Conservation (phyloP, 2,797 vertebrate species). For the Anabacerthia variegaticeps region DNA sequence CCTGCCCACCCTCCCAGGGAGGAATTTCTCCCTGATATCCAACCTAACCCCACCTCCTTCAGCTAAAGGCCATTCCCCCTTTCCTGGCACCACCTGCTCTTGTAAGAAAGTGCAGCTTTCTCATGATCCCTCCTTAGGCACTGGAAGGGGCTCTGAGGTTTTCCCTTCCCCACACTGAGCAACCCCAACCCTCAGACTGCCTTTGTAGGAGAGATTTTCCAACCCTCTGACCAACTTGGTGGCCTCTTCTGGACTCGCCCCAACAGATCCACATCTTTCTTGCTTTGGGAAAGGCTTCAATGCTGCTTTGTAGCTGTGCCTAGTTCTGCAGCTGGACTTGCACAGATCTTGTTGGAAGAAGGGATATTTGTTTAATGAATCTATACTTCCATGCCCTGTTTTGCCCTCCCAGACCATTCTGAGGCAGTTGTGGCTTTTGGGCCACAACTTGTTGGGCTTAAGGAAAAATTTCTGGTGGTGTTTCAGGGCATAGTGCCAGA, state of each 20-base stretch:
- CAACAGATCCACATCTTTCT: neutral
- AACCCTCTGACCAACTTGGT: neutral
- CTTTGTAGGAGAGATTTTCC: neutral
- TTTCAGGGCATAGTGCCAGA: neutral
- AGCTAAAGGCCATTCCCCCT: neutral
- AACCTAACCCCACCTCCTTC: neutral
- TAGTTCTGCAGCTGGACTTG: neutral
- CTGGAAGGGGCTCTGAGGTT: neutral
- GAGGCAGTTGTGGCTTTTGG: neutral
- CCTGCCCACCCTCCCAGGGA: neutral
- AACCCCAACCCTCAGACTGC: neutral
- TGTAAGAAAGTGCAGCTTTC: neutral
- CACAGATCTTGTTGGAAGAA: neutral
- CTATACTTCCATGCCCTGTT: neutral
- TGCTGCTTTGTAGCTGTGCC: neutral
- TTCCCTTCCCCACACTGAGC: neutral
- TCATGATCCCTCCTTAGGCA: neutral
- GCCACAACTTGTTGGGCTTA: no score
- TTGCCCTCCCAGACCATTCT: neutral
- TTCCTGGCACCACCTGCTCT: rapidly evolving
- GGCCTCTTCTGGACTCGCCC: neutral
- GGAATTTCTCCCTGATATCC: neutral
- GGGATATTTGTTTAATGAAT: no score
- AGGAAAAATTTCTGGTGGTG: neutral
- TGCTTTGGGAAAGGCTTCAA: neutral